Conservation (phyloP, 1,140 invertebrate genomes). For the Trachymyrmex septentrionalis region DNA sequence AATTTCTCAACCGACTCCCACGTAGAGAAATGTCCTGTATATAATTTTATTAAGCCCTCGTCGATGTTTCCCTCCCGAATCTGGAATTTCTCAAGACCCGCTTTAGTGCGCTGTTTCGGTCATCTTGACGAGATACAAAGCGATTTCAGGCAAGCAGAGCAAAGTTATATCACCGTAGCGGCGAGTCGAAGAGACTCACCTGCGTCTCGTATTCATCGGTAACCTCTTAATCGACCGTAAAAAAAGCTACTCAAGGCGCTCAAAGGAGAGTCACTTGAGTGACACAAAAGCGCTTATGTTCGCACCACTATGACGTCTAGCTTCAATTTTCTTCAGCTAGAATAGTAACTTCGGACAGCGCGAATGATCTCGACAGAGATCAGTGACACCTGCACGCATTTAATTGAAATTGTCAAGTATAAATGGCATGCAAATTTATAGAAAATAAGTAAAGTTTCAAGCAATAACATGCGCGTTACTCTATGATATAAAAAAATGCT, state of each 20-base stretch:
- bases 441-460: background rate
- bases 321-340: slow-evolving; percentile 11
- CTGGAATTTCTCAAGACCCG: slow-evolving; percentile 52
- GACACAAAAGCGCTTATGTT: slow-evolving; percentile 54
- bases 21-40: slow-evolving; percentile 82
- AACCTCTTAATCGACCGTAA: slow-evolving; percentile 71
- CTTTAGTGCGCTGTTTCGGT: background rate
- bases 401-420: background rate
- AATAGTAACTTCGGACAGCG: background rate
- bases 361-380: background rate
- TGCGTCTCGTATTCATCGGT: slow-evolving; percentile 60
- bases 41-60: slow-evolving; percentile 80
- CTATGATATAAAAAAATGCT: background rate
- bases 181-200: slow-evolving; percentile 59
- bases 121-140: slow-evolving; percentile 41
- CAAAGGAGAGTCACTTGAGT: slow-evolving; percentile 58
- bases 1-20: slow-evolving; percentile 83
- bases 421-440: background rate
- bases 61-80: background rate
- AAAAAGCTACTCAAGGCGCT: slow-evolving; percentile 67
- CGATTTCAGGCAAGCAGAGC: slow-evolving; percentile 25
- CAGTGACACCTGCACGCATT: background rate
- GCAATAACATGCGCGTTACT: background rate
- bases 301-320: slow-evolving; percentile 37
- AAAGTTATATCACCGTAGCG: slow-evolving; percentile 36